Conservation (phyloP, 2,797 vertebrate species). For the Sciurus carolinensis region DNA sequence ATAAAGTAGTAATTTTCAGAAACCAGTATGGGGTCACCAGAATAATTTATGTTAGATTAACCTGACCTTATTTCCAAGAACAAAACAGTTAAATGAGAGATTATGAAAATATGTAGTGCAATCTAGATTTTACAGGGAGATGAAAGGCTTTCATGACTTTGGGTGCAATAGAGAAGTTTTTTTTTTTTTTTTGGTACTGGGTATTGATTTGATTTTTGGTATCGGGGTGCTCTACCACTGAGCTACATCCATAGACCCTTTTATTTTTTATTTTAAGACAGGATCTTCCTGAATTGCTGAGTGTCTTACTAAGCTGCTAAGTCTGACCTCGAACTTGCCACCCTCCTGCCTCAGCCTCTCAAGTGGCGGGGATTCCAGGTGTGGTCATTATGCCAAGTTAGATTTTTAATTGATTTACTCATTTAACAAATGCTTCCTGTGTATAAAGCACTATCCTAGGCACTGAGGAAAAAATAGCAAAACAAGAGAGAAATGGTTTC, state of each 20-base stretch:
- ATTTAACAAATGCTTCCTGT: slow-evolving; percentile 20
- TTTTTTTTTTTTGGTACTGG: too few species aligned
- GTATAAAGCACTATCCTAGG: background rate
- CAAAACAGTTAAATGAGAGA: background rate
- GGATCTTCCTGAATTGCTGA: too few species aligned
- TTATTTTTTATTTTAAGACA: too few species aligned
- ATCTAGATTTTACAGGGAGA: slow-evolving; percentile 28
- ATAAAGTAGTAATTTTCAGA: background rate
- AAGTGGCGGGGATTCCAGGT: background rate
- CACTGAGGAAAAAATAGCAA: background rate
- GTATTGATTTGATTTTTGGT: too few species aligned
- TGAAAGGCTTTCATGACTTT: background rate
- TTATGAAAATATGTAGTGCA: background rate
- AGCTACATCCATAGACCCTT: too few species aligned
- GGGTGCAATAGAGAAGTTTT: background rate
- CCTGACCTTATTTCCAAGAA: background rate
- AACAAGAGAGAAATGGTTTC: background rate
- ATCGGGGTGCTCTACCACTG: too few species aligned
- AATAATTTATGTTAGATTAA: background rate
- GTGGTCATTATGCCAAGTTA: background rate
- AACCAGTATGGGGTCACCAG: background rate
- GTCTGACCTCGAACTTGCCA: too few species aligned
- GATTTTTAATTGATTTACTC: background rate
- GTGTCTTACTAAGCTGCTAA: too few species aligned
- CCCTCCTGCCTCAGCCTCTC: too few species aligned